Base-by-base conservation (phyloP, 2,113 vertebrate genomes). In the Sander lucioperca region DNA sequence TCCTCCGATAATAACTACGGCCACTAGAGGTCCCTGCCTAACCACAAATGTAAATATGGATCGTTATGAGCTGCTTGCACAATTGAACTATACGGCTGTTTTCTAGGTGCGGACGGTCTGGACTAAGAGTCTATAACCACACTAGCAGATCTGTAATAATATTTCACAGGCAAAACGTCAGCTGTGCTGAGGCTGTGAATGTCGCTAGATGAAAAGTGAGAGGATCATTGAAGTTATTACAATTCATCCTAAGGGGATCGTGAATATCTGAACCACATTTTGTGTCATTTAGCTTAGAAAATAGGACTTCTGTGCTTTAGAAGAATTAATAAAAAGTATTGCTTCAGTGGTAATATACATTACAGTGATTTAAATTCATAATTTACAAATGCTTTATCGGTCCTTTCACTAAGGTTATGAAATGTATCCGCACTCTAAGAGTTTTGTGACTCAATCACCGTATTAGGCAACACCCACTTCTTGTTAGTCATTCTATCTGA, bases 401-500 rank as follows among this genome's bases (percentile, higher is more conserved):
- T 18, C 14, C 43, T 18, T 33, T 23, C 8, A 15, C 1, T 19
- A 18, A 36, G 14, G 14, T 25, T 19, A 53, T 21, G 39, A 33
- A 33, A 33, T 33, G 5, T 33, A 33, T 33, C 30, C 5, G 30
- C 30, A 33, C 30, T 33, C 30, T 33, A 33, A 33, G 30, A 33
- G 30, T 33, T 33, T 33, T 53, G 59, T 25, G 33, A 25, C 30
- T 23, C 47, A 25, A 25, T 63, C 48, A 63, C 1, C 0, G 1
- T 45, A 30, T 16, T 71, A 5, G 4, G 47, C 30, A 64, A 19
- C 58, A 13, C 71, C 18, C 14, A 39, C 58, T 36, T 62, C 27
- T 51, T 64, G 50, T 45, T 56, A 9, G 43, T 74, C 57, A 50
- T 65, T 43, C 8, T 64, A 21, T 75, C n/a, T 64, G 50, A 64